These are phyloP conservation scores for Meriones psammophilus DNA, from an alignment of 2,797 vertebrate genomes.

Conservation along the genomic window DNA sequence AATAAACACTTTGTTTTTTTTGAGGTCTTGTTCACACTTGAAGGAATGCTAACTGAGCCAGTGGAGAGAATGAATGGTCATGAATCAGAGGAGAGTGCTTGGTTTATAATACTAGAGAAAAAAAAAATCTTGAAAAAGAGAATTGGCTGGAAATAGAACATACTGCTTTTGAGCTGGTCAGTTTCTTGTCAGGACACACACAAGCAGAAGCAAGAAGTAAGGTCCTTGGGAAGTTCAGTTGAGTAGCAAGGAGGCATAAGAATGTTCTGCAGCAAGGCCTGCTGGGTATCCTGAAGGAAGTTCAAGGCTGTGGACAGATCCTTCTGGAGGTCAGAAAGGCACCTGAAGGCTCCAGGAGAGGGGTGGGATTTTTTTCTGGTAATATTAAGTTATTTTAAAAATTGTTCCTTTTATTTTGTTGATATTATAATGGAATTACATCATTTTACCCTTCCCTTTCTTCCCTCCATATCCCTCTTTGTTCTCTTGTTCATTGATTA, in stretches of 20 bases:
- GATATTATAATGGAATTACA: neutral
- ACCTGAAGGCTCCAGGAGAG: neutral
- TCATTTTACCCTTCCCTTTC: neutral
- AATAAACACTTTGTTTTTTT: neutral
- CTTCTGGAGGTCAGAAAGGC: neutral
- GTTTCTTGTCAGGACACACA: neutral
- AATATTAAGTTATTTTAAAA: neutral
- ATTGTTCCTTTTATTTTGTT: neutral
- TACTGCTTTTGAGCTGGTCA: neutral
- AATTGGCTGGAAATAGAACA: neutral
- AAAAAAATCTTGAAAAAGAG: conserved; percentile 20
- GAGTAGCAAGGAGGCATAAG: neutral
- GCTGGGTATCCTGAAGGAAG: neutral
- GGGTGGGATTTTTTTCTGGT: neutral
- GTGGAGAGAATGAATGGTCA: neutral
- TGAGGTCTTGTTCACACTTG: conserved; percentile 12
- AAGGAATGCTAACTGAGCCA: conserved; percentile 48
- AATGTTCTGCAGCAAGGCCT: neutral
- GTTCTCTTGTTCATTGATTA: neutral
- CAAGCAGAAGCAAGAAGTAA: conserved; percentile 27
- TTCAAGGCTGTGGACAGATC: neutral
- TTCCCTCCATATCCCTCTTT: neutral
- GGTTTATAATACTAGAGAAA: conserved; percentile 2
- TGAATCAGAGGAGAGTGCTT: conserved; percentile 8
- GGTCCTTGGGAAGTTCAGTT: neutral